Evolutionary conservation across 2,113 vertebrate genomes (phyloP), one percentile per base, ranked within the genome.

Genomic region (Albula glossodonta): DNA sequence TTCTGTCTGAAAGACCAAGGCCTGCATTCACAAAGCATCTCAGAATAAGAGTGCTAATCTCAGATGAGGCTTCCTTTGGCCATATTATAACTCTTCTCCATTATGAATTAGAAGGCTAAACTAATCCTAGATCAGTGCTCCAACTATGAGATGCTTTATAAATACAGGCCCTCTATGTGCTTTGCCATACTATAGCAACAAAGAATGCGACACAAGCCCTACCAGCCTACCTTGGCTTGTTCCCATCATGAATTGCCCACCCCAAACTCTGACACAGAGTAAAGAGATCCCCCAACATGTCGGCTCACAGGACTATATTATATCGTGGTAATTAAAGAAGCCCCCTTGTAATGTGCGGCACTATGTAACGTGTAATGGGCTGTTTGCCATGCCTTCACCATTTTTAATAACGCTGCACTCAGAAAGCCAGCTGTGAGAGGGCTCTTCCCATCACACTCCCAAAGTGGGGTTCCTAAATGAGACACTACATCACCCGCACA

Each of bases 331-430:
- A 82, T 82, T 82, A 86, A 85, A 84, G 86, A 50, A 86, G 63
- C 66, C 70, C 53, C 70, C 70, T 10, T 77, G 51, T 84, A 84
- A 79, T 57, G 74, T 60, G 84, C 51, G 22, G 49, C 22, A n/a
- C 84, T 56, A 53, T 81, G 78, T 63, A 63, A 81, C 49, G 60
- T n/a, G 48, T 63, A 63, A 80, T 80, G 84, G 78, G 84, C 78
- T 22, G 84, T 81, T 85, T 89, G 87, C 81, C 51, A 87, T 88
- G 88, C 63, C 81, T 87, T 52, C 51, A 78, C 88, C 88, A 87
- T 89, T 78, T 91, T 91, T 92, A 93, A 92, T 93, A 93, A 94
- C 89, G 89, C 90, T 88, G 88, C 91, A 92, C 89, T 91, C 91
- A 90, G 88, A 85, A 89, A 89, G 88, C 78, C 91, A 89, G 88